These are phyloP conservation scores for Hydropotes inermis DNA, from an alignment of 2,113 vertebrate species.

Conservation along the genomic window DNA sequence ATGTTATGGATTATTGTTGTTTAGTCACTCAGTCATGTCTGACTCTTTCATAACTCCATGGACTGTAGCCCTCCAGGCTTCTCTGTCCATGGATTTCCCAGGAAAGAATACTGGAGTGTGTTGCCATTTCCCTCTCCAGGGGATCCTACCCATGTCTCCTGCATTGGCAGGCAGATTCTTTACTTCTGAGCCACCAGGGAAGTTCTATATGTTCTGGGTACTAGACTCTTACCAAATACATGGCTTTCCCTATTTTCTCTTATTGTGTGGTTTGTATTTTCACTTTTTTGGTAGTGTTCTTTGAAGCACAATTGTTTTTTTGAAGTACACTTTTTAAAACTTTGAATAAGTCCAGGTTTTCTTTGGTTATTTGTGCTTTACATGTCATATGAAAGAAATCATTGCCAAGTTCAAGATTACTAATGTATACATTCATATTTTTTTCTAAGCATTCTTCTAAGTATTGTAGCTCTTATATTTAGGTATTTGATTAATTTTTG, in stretches of 20 bases:
- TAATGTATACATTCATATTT: not conserved
- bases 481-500: not conserved
- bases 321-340: not conserved
- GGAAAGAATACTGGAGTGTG: not conserved
- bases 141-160: not conserved
- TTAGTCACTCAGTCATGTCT: not conserved
- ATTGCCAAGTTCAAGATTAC: not conserved
- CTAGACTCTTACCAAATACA: not conserved
- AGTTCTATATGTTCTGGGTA: not conserved
- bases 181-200: not conserved
- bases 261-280: not conserved
- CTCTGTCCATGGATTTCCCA: not conserved
- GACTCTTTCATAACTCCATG: not conserved
- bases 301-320: not conserved
- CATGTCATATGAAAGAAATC: not conserved
- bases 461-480: not conserved
- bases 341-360: not conserved
- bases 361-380: not conserved
- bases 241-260: not conserved
- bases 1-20: not conserved
- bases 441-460: not conserved
- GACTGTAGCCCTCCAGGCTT: not conserved
- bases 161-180: not conserved
- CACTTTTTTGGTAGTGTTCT: not conserved
- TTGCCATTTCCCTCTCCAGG: not conserved